Evolutionary conservation across 1,140 invertebrate species (phyloP).

Genomic region (Pogonomyrmex californicus): DNA sequence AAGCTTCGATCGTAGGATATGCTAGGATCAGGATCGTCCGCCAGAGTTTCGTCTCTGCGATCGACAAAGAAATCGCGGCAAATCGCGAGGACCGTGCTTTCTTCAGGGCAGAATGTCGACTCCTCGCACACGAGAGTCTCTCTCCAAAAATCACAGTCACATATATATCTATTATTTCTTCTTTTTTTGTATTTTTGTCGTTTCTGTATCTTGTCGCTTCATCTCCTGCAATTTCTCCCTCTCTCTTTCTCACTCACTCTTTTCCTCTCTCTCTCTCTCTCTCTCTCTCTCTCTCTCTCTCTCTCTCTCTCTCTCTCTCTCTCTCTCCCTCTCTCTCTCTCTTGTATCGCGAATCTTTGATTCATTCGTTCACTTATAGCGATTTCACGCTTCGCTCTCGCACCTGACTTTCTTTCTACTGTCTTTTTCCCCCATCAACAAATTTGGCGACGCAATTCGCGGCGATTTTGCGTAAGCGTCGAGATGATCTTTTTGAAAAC

Average conservation of each 20-base stretch:
- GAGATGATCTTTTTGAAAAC: conserved; percentile 14
- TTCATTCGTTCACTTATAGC: conserved; percentile 47
- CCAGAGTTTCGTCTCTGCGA: conserved; percentile 28
- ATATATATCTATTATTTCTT: conserved; percentile 75
- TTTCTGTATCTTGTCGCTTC: conserved; percentile 42
- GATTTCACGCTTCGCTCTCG: conserved; percentile 27
- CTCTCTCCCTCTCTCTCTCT: conserved; percentile 56
- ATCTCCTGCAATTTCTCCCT: conserved; percentile 51
- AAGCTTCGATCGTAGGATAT: conserved; percentile 52
- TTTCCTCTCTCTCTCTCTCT: conserved; percentile 52
- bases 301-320: conserved; percentile 51
- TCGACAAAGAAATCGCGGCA: conserved; percentile 35
- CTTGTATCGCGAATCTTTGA: conserved; percentile 47
- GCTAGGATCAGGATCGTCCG: conserved; percentile 41
- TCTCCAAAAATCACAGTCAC: conserved; percentile 76
- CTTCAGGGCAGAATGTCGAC: conserved; percentile 68
- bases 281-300: conserved; percentile 64
- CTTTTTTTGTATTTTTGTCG: conserved; percentile 55
- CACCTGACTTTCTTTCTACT: neutral
- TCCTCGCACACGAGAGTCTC: conserved; percentile 74
- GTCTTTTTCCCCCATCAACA: neutral
- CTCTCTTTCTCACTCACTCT: conserved; percentile 57
- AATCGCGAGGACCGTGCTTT: conserved; percentile 46
- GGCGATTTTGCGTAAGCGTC: neutral
- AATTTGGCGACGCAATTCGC: conserved; percentile 62